Evolutionary conservation across 2,113 vertebrate genomes (phyloP).

Genomic region (Menidia beryllina): DNA sequence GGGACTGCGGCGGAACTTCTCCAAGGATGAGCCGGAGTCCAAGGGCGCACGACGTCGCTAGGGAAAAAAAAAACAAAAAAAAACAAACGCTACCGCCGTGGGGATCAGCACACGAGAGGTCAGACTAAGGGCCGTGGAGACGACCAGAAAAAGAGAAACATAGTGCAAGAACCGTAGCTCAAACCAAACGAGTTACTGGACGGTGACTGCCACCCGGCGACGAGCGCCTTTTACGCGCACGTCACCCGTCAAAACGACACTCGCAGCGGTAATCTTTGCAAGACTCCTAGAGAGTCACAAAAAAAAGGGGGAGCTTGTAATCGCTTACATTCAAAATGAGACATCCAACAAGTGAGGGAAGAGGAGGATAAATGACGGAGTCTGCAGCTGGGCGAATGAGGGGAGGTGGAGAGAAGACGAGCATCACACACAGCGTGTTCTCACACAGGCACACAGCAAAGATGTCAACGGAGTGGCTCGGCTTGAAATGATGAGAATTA

Average conservation of each 20-base stretch:
- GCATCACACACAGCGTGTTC: slow-evolving; percentile 12
- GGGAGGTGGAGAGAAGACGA: slow-evolving; percentile 47
- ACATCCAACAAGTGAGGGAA: slow-evolving; percentile 69
- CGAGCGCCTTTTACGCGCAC: slow-evolving; percentile 62
- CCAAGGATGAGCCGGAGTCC: slow-evolving; percentile 57
- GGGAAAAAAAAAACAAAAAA: neutral
- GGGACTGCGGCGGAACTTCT: slow-evolving; percentile 63
- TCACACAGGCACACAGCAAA: neutral
- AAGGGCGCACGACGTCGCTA: slow-evolving; percentile 37
- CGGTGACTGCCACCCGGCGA: slow-evolving; percentile 6
- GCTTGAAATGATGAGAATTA: no score
- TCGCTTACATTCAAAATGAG: slow-evolving; percentile 1
- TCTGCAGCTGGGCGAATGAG: slow-evolving; percentile 32
- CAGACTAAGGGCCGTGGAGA: slow-evolving; percentile 21
- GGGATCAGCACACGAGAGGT: slow-evolving; percentile 31
- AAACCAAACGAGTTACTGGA: slow-evolving; percentile 1
- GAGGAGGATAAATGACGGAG: slow-evolving; percentile 46
- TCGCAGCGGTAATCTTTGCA: neutral
- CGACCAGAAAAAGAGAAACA: slow-evolving; percentile 12
- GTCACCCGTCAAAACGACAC: slow-evolving; percentile 7
- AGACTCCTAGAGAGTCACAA: neutral
- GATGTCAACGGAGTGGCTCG: neutral
- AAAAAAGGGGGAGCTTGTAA: neutral
- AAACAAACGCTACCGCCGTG: neutral
- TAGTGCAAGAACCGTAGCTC: neutral